phyloP scores from a whole-genome alignment of 1,140 invertebrate species.

The Globodera rostochiensis region DNA sequence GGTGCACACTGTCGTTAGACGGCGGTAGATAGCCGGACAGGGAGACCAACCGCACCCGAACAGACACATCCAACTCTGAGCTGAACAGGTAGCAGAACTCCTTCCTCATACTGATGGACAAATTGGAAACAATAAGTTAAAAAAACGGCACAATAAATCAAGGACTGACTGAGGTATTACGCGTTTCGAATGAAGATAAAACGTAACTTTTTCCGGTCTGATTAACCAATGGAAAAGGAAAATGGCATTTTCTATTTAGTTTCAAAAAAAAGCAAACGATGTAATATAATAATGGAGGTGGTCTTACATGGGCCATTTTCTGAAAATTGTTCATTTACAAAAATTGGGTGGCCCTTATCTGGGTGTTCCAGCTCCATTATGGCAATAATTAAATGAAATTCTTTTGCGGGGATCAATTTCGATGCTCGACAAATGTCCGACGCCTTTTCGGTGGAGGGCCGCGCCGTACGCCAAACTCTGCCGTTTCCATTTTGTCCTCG shows the following conservation, averaged over 20 bases:
- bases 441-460: slow-evolving; percentile 44
- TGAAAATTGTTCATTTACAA: not conserved
- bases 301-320: too few species aligned
- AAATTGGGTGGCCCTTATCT: too few species aligned
- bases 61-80: slow-evolving; percentile 53
- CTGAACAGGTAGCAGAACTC: slow-evolving; percentile 56
- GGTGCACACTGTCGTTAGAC: slow-evolving; percentile 13
- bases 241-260: too few species aligned
- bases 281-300: too few species aligned
- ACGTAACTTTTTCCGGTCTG: too few species aligned
- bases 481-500: not conserved
- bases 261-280: too few species aligned
- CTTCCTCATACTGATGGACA: slow-evolving; percentile 31
- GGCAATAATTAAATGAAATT: not conserved
- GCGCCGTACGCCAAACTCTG: slow-evolving; percentile 8
- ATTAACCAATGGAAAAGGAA: too few species aligned
- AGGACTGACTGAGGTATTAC: too few species aligned
- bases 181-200: too few species aligned
- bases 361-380: not conserved
- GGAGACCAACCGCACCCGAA: slow-evolving; percentile 73
- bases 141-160: not conserved
- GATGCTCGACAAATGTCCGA: slow-evolving; percentile 14
- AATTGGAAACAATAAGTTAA: not conserved
- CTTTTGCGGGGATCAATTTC: not conserved
- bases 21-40: slow-evolving; percentile 41